phyloP scores from a whole-genome alignment of 2,113 vertebrate species.

The Pao palembangensis region DNA sequence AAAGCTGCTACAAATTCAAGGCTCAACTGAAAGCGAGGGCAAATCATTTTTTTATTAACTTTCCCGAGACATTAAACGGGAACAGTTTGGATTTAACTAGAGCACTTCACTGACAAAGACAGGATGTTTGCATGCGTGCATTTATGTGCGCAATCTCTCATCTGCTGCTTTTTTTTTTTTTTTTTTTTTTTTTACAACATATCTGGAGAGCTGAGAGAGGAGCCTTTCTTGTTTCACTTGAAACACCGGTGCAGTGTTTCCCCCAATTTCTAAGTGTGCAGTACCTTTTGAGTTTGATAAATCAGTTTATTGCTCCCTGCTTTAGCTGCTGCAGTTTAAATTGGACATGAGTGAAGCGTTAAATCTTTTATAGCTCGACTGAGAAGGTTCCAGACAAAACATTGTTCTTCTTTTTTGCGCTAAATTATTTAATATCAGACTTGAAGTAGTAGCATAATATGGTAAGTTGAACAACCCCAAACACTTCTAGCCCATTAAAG shows the following conservation, averaged over 20 bases:
- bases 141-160: no score
- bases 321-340: background rate
- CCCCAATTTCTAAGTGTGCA: background rate
- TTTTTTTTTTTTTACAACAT: background rate
- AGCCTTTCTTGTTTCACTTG: conserved; percentile 9
- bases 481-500: conserved; percentile 24
- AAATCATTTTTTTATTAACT: conserved; percentile 43
- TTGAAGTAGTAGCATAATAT: conserved; percentile 4
- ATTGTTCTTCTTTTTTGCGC: conserved; percentile 5
- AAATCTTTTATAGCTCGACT: background rate
- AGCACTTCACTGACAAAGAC: conserved; percentile 5
- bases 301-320: background rate
- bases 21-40: conserved; percentile 30
- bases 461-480: conserved; percentile 15
- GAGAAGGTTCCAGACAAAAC: background rate
- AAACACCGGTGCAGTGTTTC: background rate
- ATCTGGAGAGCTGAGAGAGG: conserved; percentile 1
- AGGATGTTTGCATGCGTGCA: no score
- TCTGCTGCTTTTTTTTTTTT: background rate
- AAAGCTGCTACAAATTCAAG: conserved; percentile 25
- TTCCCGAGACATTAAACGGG: conserved; percentile 36
- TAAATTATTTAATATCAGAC: conserved; percentile 19
- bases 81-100: conserved; percentile 19
- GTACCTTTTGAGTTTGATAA: conserved; percentile 6
- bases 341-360: background rate